A percentile compares a stretch with the other conserved stretches of the same genome.
phyloP scores from a whole-genome alignment of 2,797 vertebrate genomes.

The Pterois miles region DNA sequence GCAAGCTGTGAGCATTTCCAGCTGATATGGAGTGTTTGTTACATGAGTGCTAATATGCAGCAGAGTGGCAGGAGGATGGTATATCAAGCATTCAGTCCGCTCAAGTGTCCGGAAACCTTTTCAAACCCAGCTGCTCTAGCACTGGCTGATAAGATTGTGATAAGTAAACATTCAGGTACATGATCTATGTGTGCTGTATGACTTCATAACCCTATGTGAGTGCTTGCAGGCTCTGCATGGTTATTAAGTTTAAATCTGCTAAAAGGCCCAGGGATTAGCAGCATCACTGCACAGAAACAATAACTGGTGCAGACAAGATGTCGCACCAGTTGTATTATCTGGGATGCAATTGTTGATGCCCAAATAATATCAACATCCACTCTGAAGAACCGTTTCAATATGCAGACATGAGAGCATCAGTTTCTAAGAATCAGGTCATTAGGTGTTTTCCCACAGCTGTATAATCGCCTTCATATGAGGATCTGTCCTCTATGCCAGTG shows the following conservation, averaged over 20 bases:
- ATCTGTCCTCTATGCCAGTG: not conserved
- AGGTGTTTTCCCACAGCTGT: constrained; percentile 52
- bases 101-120: constrained; percentile 13
- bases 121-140: not conserved
- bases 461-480: not conserved
- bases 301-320: constrained; percentile 45
- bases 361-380: constrained; percentile 27
- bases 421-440: constrained; percentile 11
- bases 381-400: constrained; percentile 21
- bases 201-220: not conserved
- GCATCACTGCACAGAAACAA: constrained; percentile 50
- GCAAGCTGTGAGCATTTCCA: constrained; percentile 17
- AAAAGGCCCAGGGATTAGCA: constrained; percentile 36
- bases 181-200: not conserved
- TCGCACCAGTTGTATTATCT: constrained; percentile 24
- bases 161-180: not conserved
- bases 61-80: not conserved
- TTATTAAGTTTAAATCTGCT: constrained; percentile 8
- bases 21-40: constrained; percentile 16
- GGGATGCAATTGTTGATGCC: constrained; percentile 40
- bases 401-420: constrained; percentile 20
- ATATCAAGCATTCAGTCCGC: not conserved
- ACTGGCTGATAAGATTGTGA: not conserved
- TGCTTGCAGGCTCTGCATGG: not conserved
- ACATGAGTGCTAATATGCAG: constrained; percentile 8